Evolutionary conservation across 2,888 invertebrate species (phyloP).

Genomic region (Mamestra brassicae): DNA sequence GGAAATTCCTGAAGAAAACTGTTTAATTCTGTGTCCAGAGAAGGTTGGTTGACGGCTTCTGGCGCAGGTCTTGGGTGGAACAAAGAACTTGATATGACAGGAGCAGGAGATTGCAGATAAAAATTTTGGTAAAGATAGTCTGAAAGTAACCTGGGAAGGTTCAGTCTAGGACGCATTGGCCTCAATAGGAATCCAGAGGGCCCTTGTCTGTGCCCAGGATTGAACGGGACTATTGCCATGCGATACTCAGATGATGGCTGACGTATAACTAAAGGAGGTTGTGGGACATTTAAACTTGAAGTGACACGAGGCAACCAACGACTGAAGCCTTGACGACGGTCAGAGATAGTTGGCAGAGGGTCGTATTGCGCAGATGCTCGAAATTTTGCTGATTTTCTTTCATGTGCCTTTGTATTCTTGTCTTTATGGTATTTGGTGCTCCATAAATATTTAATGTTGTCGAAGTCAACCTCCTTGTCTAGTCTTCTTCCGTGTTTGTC

Average conservation of each 20-base stretch:
- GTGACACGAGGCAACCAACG: no score
- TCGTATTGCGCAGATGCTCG: background rate
- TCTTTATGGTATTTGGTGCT: background rate
- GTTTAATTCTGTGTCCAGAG: background rate
- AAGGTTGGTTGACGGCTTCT: background rate
- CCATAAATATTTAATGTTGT: background rate
- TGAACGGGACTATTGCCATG: background rate
- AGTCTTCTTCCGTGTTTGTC: background rate
- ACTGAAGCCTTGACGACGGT: no score
- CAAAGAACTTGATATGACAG: no score
- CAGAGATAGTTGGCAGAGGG: background rate
- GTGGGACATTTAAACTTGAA: background rate
- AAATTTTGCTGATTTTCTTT: background rate
- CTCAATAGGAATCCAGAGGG: background rate
- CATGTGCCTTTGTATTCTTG: background rate
- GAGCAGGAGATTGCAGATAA: background rate
- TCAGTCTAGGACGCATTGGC: background rate
- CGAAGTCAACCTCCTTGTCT: background rate
- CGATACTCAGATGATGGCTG: no score
- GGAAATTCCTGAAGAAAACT: no score
- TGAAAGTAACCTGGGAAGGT: background rate
- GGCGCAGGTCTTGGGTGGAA: background rate
- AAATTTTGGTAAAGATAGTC: background rate
- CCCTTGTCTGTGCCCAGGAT: background rate
- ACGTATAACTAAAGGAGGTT: no score